Percentiles rank a stretch among this genome's conserved stretches.
Conservation (phyloP, 2,797 vertebrate genomes). For the Epinephelus malabaricus region DNA sequence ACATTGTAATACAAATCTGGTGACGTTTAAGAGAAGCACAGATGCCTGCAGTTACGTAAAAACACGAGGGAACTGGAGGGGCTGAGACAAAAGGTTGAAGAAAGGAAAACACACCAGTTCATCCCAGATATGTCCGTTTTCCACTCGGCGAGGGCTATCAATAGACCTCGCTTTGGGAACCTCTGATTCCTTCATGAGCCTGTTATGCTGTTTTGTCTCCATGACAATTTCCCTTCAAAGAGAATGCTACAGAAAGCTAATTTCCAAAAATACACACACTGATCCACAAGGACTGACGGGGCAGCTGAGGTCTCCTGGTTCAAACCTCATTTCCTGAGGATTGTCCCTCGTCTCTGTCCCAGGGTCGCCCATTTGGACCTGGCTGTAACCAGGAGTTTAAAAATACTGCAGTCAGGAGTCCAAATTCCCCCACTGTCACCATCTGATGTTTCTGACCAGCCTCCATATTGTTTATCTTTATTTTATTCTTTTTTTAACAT, state of each 20-base stretch:
- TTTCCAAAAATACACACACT: conserved; percentile 59
- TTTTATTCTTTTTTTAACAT: too few species aligned
- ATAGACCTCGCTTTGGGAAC: conserved; percentile 74
- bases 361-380: not conserved
- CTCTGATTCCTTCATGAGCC: conserved; percentile 53
- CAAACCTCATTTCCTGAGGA: conserved; percentile 66
- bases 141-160: conserved; percentile 60
- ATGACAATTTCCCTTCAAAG: conserved; percentile 62
- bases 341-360: conserved; percentile 32
- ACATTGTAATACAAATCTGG: conserved; percentile 41
- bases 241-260: conserved; percentile 26
- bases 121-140: conserved; percentile 70
- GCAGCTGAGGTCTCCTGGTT: conserved; percentile 45
- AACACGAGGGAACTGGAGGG: conserved; percentile 17
- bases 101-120: conserved; percentile 71
- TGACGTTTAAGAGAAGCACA: conserved; percentile 48
- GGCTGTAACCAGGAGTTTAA: too few species aligned
- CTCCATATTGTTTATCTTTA: too few species aligned
- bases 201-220: conserved; percentile 68
- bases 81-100: conserved; percentile 55
- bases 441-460: too few species aligned
- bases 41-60: conserved; percentile 52
- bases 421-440: too few species aligned
- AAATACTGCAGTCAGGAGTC: too few species aligned
- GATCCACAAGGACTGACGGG: conserved; percentile 13